A percentile compares a stretch with the other conserved stretches of the same genome.
phyloP scores from a whole-genome alignment of 2,797 vertebrate genomes.

The Hipposideros larvatus region DNA sequence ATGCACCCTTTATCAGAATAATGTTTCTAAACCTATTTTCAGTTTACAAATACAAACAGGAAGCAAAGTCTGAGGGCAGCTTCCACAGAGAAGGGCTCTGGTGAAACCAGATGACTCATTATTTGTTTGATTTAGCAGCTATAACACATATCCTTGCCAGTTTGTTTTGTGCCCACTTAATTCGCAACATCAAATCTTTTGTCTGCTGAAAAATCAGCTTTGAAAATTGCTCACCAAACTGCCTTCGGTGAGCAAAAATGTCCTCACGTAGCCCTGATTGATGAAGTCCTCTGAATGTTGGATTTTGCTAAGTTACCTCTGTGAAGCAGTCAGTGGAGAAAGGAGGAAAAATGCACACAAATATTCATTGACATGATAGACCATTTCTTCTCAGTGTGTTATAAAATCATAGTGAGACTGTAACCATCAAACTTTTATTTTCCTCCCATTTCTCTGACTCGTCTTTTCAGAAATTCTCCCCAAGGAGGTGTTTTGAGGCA shows the following conservation, averaged over 20 bases:
- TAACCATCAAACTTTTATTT: background rate
- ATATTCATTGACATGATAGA: background rate
- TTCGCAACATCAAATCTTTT: constrained; percentile 60
- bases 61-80: background rate
- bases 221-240: constrained; percentile 60
- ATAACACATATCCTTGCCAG: constrained; percentile 1
- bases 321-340: background rate
- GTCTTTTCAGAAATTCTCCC: constrained; percentile 53
- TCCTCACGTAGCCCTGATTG: background rate
- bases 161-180: constrained; percentile 63
- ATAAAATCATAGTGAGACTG: background rate
- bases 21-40: constrained; percentile 39
- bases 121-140: constrained; percentile 39
- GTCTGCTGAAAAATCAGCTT: constrained; percentile 68
- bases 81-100: background rate
- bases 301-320: constrained; percentile 58
- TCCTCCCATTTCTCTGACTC: background rate
- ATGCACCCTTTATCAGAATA: background rate
- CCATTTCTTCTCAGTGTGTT: background rate
- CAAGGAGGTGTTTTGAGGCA: background rate
- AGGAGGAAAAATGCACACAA: background rate
- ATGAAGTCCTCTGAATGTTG: constrained; percentile 9
- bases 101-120: constrained; percentile 41
- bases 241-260: constrained; percentile 35
- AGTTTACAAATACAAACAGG: background rate